These are phyloP conservation scores for Drosophila sucinea DNA, from an alignment of 1,140 invertebrate genomes.

Conservation along the genomic window DNA sequence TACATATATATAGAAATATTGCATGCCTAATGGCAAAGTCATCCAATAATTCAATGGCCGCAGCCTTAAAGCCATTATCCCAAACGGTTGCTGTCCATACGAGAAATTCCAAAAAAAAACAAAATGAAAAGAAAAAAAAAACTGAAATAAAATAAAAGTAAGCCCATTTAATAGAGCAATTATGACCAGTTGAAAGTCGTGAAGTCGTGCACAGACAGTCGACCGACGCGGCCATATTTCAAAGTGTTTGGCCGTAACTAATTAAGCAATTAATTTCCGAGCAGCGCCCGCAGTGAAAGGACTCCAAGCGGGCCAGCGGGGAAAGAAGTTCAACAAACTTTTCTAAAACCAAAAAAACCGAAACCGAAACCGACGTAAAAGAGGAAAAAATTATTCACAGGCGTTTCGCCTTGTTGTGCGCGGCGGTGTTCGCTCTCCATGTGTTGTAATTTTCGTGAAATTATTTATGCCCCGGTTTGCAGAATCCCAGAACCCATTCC, in stretches of 20 bases:
- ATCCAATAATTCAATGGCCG: constrained; percentile 61
- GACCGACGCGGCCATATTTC: constrained; percentile 74
- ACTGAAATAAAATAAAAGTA: constrained; percentile 45
- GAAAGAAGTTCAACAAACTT: constrained; percentile 74
- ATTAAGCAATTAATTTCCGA: constrained; percentile 80
- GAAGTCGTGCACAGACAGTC: constrained; percentile 44
- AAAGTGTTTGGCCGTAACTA: constrained; percentile 81
- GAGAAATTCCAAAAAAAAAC: constrained; percentile 35
- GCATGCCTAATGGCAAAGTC: constrained; percentile 75
- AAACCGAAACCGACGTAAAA: background rate
- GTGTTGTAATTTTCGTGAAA: constrained; percentile 58
- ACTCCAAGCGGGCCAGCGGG: constrained; percentile 14
- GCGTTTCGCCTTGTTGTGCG: constrained; percentile 13
- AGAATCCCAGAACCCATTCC: constrained; percentile 18
- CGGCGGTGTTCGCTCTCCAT: constrained; percentile 21
- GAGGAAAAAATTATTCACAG: constrained; percentile 62
- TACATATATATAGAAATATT: constrained; percentile 58
- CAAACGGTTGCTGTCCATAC: constrained; percentile 34
- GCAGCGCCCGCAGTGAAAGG: constrained; percentile 44
- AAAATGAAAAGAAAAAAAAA: constrained; percentile 26
- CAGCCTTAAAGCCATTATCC: constrained; percentile 55
- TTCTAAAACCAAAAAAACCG: constrained; percentile 25
- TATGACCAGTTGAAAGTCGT: constrained; percentile 75
- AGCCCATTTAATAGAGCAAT: constrained; percentile 81
- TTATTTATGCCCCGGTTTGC: constrained; percentile 53